A percentile compares a stretch with the other conserved stretches of the same genome.
These are phyloP conservation scores for Melanerpes aurifrons DNA, from an alignment of 2,113 vertebrate species.

Conservation along the genomic window DNA sequence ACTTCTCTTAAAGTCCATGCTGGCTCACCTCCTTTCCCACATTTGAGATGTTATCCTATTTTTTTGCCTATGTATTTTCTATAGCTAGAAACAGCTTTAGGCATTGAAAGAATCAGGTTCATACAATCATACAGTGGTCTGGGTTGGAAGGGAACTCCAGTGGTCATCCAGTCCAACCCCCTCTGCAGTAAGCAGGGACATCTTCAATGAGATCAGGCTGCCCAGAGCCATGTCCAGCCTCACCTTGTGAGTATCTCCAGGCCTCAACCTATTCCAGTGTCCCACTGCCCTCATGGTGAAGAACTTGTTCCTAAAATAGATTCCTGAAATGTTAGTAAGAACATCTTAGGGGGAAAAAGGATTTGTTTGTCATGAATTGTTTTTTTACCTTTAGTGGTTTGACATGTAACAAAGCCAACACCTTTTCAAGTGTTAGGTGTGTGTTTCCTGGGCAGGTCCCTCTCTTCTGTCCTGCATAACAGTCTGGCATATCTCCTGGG, in stretches of 20 bases:
- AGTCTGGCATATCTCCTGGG: background rate
- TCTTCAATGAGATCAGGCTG: too few species aligned
- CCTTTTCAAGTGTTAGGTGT: background rate
- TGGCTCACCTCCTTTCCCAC: background rate
- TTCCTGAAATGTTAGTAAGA: background rate
- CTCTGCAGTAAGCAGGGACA: too few species aligned
- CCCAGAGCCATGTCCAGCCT: too few species aligned
- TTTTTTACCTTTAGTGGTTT: background rate
- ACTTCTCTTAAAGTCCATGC: background rate
- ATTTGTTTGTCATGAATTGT: background rate
- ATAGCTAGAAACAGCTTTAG: background rate
- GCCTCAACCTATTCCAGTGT: too few species aligned
- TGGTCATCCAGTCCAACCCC: too few species aligned
- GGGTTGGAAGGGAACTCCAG: too few species aligned
- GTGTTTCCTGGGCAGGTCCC: background rate
- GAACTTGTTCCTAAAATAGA: too few species aligned
- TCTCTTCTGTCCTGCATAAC: background rate
- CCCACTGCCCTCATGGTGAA: too few species aligned
- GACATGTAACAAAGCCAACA: background rate
- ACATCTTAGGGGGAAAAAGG: background rate
- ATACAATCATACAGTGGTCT: too few species aligned
- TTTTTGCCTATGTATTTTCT: background rate
- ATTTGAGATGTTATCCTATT: background rate
- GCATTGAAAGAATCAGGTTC: background rate
- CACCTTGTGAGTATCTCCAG: too few species aligned